A percentile compares a stretch with the other conserved stretches of the same genome.
Evolutionary conservation across 2,797 vertebrate species (phyloP).

Genomic region (Poeciliopsis infans): DNA sequence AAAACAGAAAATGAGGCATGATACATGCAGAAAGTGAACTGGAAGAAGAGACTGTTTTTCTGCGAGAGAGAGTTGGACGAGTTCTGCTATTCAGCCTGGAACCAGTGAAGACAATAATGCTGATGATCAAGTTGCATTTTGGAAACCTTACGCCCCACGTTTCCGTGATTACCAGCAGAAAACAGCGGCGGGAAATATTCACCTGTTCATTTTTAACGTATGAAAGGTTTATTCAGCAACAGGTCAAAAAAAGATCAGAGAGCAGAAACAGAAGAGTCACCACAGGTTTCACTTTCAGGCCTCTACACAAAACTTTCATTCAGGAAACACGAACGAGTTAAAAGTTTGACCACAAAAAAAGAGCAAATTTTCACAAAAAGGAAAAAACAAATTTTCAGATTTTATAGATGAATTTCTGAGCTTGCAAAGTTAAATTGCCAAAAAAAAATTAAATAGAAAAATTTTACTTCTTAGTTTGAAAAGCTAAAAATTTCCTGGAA

Average conservation of each 20-base stretch:
- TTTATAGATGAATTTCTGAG: too few species aligned
- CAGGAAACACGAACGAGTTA: not conserved
- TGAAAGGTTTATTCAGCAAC: not conserved
- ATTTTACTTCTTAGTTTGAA: too few species aligned
- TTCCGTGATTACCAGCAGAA: not conserved
- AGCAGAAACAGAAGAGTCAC: not conserved
- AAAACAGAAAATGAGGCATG: constrained; percentile 19
- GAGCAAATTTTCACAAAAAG: too few species aligned
- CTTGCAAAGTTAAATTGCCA: too few species aligned
- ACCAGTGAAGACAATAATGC: not conserved
- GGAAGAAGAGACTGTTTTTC: not conserved
- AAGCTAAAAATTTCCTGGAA: too few species aligned
- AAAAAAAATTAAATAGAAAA: too few species aligned
- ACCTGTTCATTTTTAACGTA: not conserved
- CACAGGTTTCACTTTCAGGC: not conserved
- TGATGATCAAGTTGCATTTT: not conserved
- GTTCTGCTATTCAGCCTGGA: not conserved
- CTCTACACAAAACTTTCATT: not conserved
- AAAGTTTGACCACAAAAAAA: too few species aligned
- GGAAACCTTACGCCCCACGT: not conserved
- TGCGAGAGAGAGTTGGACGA: not conserved
- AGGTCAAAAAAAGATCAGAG: not conserved
- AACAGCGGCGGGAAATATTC: not conserved
- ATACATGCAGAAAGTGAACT: constrained; percentile 2
- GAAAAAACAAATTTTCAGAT: too few species aligned